Conservation (phyloP, 2,888 invertebrate genomes). For the Meliscaeva auricollis region DNA sequence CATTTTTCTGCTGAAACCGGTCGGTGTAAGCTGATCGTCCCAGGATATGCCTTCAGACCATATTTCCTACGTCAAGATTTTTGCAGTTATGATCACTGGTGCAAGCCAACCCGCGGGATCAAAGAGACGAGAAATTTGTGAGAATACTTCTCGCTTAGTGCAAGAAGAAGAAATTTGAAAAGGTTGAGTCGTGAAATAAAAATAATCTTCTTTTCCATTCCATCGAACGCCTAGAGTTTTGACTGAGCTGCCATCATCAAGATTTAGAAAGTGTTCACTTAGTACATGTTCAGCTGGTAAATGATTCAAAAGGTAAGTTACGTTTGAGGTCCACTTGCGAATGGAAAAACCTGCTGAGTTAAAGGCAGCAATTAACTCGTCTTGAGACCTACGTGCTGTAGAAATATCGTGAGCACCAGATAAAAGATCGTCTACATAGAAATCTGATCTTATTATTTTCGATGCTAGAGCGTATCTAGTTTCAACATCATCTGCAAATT, state of each 20-base stretch:
- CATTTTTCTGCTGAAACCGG: no score
- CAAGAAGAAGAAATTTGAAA: not conserved
- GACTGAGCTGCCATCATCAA: constrained; percentile 18
- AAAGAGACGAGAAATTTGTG: constrained; percentile 3
- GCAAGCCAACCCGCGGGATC: no score
- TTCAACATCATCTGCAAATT: no score
- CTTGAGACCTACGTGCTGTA: not conserved
- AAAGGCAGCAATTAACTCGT: not conserved
- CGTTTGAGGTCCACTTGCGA: constrained; percentile 5
- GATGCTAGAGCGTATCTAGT: not conserved
- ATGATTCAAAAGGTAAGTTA: not conserved
- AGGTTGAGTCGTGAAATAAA: not conserved
- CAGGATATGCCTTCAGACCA: no score
- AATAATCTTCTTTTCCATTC: constrained; percentile 20
- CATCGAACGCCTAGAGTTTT: constrained; percentile 31
- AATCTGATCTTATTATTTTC: not conserved
- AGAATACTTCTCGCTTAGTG: constrained; percentile 2
- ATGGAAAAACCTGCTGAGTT: constrained; percentile 16
- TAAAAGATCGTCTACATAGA: no score
- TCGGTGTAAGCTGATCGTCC: no score
- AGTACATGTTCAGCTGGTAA: not conserved
- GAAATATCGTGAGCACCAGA: not conserved
- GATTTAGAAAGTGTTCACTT: constrained; percentile 9
- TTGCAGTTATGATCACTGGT: no score
- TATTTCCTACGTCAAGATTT: no score